Evolutionary conservation across 2,797 vertebrate species (phyloP).

Genomic region (Xyrichtys novacula): DNA sequence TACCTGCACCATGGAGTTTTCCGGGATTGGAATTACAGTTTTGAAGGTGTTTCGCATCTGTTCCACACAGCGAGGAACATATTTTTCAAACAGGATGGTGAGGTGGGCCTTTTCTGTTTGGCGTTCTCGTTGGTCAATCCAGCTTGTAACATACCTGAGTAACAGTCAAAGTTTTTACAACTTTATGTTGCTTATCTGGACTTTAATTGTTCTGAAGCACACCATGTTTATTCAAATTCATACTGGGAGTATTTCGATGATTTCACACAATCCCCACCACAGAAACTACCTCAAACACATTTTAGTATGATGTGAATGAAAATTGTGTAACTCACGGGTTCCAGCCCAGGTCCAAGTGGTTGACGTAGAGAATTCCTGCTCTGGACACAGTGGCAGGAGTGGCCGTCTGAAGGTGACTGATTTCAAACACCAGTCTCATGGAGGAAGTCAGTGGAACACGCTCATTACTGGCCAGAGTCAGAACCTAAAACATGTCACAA

Average conservation of each 20-base stretch:
- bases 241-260: too few relatives aligned
- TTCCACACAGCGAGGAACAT: slow-evolving; percentile 87
- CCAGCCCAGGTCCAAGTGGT: slow-evolving; percentile 87
- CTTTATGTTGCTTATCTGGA: background rate
- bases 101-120: slow-evolving; percentile 90
- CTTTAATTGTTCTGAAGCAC: background rate
- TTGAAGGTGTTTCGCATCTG: slow-evolving; percentile 87
- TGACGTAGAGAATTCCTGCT: slow-evolving; percentile 87
- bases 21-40: slow-evolving; percentile 85
- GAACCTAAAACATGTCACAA: slow-evolving; percentile 75
- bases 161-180: slow-evolving; percentile 14
- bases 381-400: slow-evolving; percentile 88
- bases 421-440: slow-evolving; percentile 90
- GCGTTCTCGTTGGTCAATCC: slow-evolving; percentile 87
- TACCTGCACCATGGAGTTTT: slow-evolving; percentile 90
- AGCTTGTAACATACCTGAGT: slow-evolving; percentile 88
- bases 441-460: slow-evolving; percentile 82
- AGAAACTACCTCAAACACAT: background rate
- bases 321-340: slow-evolving; percentile 82
- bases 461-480: slow-evolving; percentile 89
- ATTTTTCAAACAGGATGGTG: slow-evolving; percentile 92
- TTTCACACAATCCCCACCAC: too few relatives aligned
- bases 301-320: background rate
- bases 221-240: slow-evolving; percentile 2
- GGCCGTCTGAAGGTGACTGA: slow-evolving; percentile 83